Conservation (phyloP, 92 coral and sea anemone species). For the Hydrozoanthus gracilis region DNA sequence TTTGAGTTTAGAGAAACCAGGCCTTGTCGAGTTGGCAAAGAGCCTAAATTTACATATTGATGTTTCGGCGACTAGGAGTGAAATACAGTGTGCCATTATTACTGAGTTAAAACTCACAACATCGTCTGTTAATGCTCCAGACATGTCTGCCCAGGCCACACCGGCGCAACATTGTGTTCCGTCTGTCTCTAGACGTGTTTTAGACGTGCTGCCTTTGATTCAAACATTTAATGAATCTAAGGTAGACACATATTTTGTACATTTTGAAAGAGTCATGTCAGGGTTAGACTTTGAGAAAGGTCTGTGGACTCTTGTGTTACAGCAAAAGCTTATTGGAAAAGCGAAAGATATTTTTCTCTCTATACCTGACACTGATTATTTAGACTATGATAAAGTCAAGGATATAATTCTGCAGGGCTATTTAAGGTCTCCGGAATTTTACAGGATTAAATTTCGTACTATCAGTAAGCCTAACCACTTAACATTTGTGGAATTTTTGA, state of each 20-base stretch:
- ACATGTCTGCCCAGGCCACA: constrained; percentile 22
- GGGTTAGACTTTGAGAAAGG: constrained; percentile 16
- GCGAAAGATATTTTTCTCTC: constrained; percentile 19
- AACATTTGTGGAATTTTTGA: constrained; percentile 17
- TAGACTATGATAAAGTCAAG: constrained; percentile 18
- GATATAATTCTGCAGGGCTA: constrained; percentile 20
- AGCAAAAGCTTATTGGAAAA: constrained; percentile 18
- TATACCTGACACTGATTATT: constrained; percentile 18
- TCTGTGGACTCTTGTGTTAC: constrained; percentile 20
- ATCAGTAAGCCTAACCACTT: constrained; percentile 20
- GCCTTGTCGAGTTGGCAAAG: constrained; percentile 22
- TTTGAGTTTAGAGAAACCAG: constrained; percentile 19
- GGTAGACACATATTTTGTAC: constrained; percentile 19
- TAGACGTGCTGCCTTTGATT: constrained; percentile 20
- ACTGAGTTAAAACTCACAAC: constrained; percentile 19
- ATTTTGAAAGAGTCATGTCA: constrained; percentile 18
- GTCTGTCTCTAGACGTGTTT: constrained; percentile 20
- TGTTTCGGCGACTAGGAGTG: constrained; percentile 22
- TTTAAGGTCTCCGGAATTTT: constrained; percentile 19
- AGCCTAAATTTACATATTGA: constrained; percentile 17
- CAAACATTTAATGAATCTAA: constrained; percentile 17
- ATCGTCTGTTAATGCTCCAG: constrained; percentile 20
- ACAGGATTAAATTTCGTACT: constrained; percentile 18
- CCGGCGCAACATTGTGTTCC: constrained; percentile 22
- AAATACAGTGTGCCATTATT: constrained; percentile 18